Percentiles rank a stretch among this genome's conserved stretches.
phyloP scores from a whole-genome alignment of 2,113 vertebrate species.

The Cettia cetti region DNA sequence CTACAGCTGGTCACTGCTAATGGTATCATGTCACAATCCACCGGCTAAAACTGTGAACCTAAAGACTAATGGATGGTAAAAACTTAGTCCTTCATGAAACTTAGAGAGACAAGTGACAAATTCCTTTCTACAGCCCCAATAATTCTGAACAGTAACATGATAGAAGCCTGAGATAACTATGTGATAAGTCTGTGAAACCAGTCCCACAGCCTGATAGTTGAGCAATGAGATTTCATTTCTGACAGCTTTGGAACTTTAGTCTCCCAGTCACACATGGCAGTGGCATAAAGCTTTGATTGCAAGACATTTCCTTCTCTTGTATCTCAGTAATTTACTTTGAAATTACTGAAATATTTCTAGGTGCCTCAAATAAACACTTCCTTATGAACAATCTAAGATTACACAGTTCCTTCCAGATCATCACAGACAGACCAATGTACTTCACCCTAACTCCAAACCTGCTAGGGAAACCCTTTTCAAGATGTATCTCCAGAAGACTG shows the following conservation, averaged over 20 bases:
- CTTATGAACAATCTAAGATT: neutral
- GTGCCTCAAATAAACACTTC: neutral
- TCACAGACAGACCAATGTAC: rapidly evolving
- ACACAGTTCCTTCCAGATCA: neutral
- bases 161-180: neutral
- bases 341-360: neutral
- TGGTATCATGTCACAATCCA: neutral
- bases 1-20: neutral
- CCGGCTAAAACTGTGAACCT: neutral
- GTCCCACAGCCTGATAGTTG: neutral
- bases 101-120: neutral
- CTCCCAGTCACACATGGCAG: neutral
- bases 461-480: neutral
- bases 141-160: neutral
- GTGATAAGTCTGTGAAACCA: neutral
- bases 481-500: neutral
- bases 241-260: neutral
- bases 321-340: neutral
- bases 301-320: neutral
- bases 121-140: neutral
- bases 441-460: neutral
- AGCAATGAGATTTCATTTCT: neutral
- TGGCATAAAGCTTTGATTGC: neutral
- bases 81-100: neutral
- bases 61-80: neutral